Evolutionary conservation across 2,888 invertebrate genomes (phyloP).

Genomic region (Chelonus formosanus): DNA sequence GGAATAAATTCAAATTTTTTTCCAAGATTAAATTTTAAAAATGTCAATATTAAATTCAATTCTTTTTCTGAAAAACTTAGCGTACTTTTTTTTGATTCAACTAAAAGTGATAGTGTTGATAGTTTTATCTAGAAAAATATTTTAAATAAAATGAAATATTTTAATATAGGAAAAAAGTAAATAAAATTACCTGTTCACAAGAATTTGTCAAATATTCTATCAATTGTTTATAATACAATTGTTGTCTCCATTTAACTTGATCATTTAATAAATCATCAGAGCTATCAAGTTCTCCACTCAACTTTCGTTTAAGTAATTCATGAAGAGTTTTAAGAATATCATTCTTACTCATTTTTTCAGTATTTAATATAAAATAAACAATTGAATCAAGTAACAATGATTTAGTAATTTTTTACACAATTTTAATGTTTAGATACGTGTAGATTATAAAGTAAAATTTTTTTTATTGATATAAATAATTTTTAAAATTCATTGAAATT

Average conservation of each 20-base stretch:
- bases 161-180: slow-evolving; percentile 23
- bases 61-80: slow-evolving; percentile 72
- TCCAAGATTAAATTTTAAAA: slow-evolving; percentile 75
- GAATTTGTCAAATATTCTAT: slow-evolving; percentile 69
- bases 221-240: slow-evolving; percentile 68
- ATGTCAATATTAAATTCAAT: slow-evolving; percentile 71
- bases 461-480: too few species aligned
- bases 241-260: slow-evolving; percentile 67
- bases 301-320: slow-evolving; percentile 44
- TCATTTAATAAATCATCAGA: slow-evolving; percentile 32
- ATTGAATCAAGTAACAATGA: too few species aligned
- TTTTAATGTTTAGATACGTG: too few species aligned
- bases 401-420: too few species aligned
- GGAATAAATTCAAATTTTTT: slow-evolving; percentile 76
- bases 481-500: too few species aligned
- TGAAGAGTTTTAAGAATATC: slow-evolving; percentile 37
- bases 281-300: slow-evolving; percentile 47
- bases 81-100: slow-evolving; percentile 79
- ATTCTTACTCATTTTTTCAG: neutral
- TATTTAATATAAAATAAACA: too few species aligned
- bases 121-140: slow-evolving; percentile 73
- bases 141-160: slow-evolving; percentile 33
- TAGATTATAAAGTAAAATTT: too few species aligned
- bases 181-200: slow-evolving; percentile 69
- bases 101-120: slow-evolving; percentile 74